These are phyloP conservation scores for Spialia ferax DNA, from an alignment of 2,888 invertebrate species.

Conservation along the genomic window DNA sequence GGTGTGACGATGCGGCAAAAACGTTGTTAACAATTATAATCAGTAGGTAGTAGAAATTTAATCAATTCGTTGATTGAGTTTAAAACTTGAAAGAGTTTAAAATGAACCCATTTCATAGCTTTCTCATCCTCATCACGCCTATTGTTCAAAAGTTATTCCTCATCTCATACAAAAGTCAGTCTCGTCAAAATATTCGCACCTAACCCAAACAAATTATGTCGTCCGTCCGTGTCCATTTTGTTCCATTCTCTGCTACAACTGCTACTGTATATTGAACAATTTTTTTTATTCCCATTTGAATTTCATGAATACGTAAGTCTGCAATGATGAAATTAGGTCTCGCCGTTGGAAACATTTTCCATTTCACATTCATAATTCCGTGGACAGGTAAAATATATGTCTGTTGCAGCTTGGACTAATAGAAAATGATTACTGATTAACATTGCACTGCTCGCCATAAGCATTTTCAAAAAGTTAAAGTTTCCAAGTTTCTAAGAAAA, in stretches of 20 bases:
- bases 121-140: too few relatives aligned
- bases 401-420: background rate
- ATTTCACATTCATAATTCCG: slow-evolving; percentile 25
- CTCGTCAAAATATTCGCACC: background rate
- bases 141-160: too few relatives aligned
- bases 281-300: slow-evolving; percentile 26
- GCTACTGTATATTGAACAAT: slow-evolving; percentile 12
- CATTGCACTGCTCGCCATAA: too few relatives aligned
- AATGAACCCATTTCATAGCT: too few relatives aligned
- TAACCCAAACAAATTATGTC: background rate
- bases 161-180: background rate
- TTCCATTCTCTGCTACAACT: background rate
- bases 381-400: background rate
- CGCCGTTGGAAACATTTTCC: slow-evolving; percentile 14
- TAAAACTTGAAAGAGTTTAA: too few relatives aligned
- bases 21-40: too few relatives aligned
- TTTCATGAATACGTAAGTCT: slow-evolving; percentile 33
- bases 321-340: slow-evolving; percentile 31
- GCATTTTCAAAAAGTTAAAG: too few relatives aligned
- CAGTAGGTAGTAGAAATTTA: too few relatives aligned
- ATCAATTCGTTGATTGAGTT: too few relatives aligned
- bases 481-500: too few relatives aligned
- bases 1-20: too few relatives aligned
- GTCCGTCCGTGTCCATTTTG: background rate
- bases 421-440: background rate